Evolutionary conservation across 2,113 vertebrate species (phyloP), one percentile per base, ranked within the genome.

Genomic region (Chrysemys picta): DNA sequence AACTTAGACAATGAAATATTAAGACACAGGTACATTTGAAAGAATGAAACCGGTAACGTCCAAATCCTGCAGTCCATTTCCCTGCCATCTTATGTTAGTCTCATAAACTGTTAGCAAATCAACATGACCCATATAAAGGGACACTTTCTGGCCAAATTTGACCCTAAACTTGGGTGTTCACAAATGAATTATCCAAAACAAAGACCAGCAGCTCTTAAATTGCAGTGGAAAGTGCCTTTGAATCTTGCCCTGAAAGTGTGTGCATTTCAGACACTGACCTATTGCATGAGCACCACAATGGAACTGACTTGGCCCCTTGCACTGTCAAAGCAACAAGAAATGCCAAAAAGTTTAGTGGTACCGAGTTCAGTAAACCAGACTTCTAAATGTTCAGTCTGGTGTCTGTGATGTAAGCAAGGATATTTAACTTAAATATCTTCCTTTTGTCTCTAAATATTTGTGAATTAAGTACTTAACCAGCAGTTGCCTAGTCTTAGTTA

Each of bases 221-320:
- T 14, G 4, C 3, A 2, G 11, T 31, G 13, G 3, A 11, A 31
- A 87, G 21, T 1, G 5, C 22, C 1, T 3, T 80, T 80, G 0
- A 76, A 52, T 14, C 69, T 72, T 93, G 27, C 8, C 47, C n/a
- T 85, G 16, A 7, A 56, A 38, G 11, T 72, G 35, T 27, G 42
- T 78, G 13, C 22, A 16, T 25, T 45, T 78, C 22, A 16, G 25
- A 47, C 75, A 16, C 25, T 45, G 42, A 27, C 42, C 13, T 45
- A 22, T 2, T 62, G 47, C 10, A 1, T 31, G 47, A 54, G 59
- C 52, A 53, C 0, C 25, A 3, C 5, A 9, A 3, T 72, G 59
- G 31, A 57, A 82, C 42, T 45, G 75, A n/a, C 31, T n/a, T 35
- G 65, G 35, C 5, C 35, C n/a, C n/a, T 10, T n/a, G 65, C 1